Evolutionary conservation across 1,140 invertebrate genomes (phyloP).

Genomic region (Ectropis grisescens): DNA sequence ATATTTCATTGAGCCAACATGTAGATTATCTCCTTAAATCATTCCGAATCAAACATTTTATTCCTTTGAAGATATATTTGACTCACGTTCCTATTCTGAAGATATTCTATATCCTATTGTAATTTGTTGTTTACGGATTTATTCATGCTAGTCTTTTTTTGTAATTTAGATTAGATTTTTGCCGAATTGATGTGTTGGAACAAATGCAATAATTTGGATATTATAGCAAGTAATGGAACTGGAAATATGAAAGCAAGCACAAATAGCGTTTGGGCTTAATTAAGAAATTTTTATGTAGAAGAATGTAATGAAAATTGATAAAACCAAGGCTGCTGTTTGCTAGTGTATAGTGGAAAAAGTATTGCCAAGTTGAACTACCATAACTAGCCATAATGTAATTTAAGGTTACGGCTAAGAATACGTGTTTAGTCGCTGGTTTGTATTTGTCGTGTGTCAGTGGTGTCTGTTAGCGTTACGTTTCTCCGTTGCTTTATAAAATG

Average conservation of each 20-base stretch:
- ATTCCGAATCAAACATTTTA: too few relatives aligned
- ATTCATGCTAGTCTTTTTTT: slow-evolving; percentile 10
- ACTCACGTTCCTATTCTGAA: slow-evolving; percentile 9
- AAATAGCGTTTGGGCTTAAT: slow-evolving; percentile 5
- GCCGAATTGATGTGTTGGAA: too few relatives aligned
- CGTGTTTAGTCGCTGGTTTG: too few relatives aligned
- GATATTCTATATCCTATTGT: slow-evolving; percentile 3
- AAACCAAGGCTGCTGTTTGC: slow-evolving; percentile 27
- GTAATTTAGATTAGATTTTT: too few relatives aligned
- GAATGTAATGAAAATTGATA: slow-evolving; percentile 12
- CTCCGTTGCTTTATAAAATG: slow-evolving; percentile 11
- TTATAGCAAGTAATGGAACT: too few relatives aligned
- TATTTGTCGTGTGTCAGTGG: neutral
- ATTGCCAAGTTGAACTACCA: too few relatives aligned
- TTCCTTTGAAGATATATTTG: slow-evolving; percentile 4
- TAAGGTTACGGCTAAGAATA: too few relatives aligned
- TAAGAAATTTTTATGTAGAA: neutral
- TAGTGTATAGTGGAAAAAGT: slow-evolving; percentile 9
- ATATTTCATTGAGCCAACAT: too few relatives aligned
- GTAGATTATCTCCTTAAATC: too few relatives aligned
- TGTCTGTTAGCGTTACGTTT: too few relatives aligned
- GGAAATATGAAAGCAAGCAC: slow-evolving; percentile 1
- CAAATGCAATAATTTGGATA: too few relatives aligned
- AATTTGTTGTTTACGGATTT: slow-evolving; percentile 10
- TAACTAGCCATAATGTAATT: too few relatives aligned